These are phyloP conservation scores for Epiblema foenella DNA, from an alignment of 2,888 invertebrate species.

Conservation along the genomic window DNA sequence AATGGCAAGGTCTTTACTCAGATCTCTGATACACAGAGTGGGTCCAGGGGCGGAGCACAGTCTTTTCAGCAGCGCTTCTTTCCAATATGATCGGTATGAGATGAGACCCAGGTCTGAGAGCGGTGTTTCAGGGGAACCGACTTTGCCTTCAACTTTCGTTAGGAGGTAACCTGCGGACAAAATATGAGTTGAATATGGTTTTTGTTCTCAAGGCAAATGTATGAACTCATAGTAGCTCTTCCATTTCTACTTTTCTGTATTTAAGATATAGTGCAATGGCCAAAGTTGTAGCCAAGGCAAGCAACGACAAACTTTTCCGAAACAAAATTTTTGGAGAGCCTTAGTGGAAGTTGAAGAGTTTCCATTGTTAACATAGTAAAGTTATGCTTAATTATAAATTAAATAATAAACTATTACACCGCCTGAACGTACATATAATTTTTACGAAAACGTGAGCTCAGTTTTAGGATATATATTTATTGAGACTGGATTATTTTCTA, in stretches of 20 bases:
- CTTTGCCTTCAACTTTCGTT: conserved; percentile 97
- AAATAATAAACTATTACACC: no score
- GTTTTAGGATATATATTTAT: neutral
- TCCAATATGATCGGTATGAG: conserved; percentile 99
- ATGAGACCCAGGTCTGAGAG: conserved; percentile 98
- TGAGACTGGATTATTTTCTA: neutral
- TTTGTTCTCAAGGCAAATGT: neutral
- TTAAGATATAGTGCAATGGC: neutral
- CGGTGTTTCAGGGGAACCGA: conserved; percentile 99
- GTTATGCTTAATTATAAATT: no score
- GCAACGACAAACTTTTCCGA: neutral
- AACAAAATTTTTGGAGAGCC: no score
- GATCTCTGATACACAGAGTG: conserved; percentile 95
- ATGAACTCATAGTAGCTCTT: neutral
- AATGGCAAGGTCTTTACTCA: conserved; percentile 95
- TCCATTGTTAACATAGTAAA: neutral
- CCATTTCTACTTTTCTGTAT: neutral
- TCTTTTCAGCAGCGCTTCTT: conserved; percentile 96
- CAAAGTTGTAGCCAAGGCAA: no score
- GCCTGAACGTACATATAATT: no score
- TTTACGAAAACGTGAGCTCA: neutral
- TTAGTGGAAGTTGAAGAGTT: neutral
- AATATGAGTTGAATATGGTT: neutral
- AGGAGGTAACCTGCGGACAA: conserved; percentile 94
- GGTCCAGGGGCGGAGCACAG: conserved; percentile 95